phyloP scores from a whole-genome alignment of 2,888 invertebrate species.

The Axea sp. region DNA sequence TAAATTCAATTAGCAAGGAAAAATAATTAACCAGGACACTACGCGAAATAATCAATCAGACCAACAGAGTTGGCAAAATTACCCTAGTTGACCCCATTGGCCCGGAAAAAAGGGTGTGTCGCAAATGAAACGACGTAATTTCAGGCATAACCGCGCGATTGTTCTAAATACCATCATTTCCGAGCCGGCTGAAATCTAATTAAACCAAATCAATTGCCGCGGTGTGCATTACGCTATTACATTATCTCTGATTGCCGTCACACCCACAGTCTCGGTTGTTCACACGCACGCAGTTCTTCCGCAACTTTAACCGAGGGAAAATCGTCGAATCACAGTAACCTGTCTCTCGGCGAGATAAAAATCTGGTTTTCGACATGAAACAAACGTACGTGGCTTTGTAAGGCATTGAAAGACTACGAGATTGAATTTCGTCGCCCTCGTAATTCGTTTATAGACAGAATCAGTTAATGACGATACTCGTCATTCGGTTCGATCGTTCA shows the following conservation, averaged over 20 bases:
- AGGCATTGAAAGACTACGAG: slow-evolving; percentile 24
- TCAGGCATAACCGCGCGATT: slow-evolving; percentile 32
- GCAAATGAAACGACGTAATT: slow-evolving; percentile 31
- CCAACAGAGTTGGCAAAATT: slow-evolving; percentile 1
- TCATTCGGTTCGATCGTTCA: slow-evolving; percentile 68
- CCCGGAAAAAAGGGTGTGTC: slow-evolving; percentile 7
- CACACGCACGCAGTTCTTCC: slow-evolving; percentile 27
- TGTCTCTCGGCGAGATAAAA: slow-evolving; percentile 39
- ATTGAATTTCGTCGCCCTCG: slow-evolving; percentile 51
- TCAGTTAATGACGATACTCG: slow-evolving; percentile 72
- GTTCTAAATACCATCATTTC: slow-evolving; percentile 49
- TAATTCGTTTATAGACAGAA: slow-evolving; percentile 64
- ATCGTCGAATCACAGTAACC: slow-evolving; percentile 34
- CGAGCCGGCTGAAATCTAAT: slow-evolving; percentile 36
- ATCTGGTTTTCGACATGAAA: slow-evolving; percentile 54
- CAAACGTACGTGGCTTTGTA: too few relatives aligned
- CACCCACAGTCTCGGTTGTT: slow-evolving; percentile 14
- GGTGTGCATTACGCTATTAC: slow-evolving; percentile 46
- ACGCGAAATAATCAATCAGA: slow-evolving; percentile 29
- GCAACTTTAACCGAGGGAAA: not conserved
- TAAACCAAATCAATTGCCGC: slow-evolving; percentile 58
- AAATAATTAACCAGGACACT: slow-evolving; percentile 25
- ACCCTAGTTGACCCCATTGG: slow-evolving; percentile 17
- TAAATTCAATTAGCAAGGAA: slow-evolving; percentile 13
- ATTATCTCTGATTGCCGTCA: slow-evolving; percentile 56